These are phyloP conservation scores for Agrochola circellaris DNA, from an alignment of 2,888 invertebrate genomes.

Conservation along the genomic window DNA sequence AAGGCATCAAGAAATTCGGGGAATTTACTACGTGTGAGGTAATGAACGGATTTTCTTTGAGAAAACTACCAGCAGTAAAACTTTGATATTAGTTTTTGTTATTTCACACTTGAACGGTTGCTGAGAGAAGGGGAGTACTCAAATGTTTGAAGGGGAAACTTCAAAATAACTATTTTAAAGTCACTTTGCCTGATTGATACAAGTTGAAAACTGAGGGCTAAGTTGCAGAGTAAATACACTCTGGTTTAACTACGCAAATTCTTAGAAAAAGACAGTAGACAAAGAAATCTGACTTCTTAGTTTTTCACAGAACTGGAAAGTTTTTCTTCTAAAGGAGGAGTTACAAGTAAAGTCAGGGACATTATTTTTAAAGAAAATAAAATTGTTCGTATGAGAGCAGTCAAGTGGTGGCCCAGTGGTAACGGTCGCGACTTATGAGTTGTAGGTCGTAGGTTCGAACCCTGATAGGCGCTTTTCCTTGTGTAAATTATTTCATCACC, in stretches of 20 bases:
- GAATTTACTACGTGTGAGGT: slow-evolving; percentile 51
- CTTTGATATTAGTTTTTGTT: slow-evolving; percentile 61
- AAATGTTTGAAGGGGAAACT: slow-evolving; percentile 49
- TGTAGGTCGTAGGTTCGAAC: no score
- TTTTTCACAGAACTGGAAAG: background rate
- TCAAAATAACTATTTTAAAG: slow-evolving; percentile 43
- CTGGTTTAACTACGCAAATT: background rate
- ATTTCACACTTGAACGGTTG: slow-evolving; percentile 51
- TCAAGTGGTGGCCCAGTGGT: no score
- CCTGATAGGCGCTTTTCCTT: no score
- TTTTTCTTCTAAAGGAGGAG: background rate
- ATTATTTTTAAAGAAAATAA: background rate
- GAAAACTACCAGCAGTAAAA: slow-evolving; percentile 56
- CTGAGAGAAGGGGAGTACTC: slow-evolving; percentile 23
- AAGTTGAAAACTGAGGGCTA: slow-evolving; percentile 8
- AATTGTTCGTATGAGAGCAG: background rate
- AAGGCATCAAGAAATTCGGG: slow-evolving; percentile 45
- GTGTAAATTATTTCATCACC: no score
- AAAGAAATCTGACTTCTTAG: background rate
- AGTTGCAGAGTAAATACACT: slow-evolving; percentile 17
- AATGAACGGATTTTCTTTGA: slow-evolving; percentile 55
- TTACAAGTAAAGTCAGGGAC: background rate
- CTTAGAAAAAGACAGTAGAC: background rate
- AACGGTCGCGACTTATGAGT: no score
- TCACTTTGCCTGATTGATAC: slow-evolving; percentile 44